These are phyloP conservation scores for Bombus sylvicola DNA, from an alignment of 1,140 invertebrate genomes.

Conservation along the genomic window DNA sequence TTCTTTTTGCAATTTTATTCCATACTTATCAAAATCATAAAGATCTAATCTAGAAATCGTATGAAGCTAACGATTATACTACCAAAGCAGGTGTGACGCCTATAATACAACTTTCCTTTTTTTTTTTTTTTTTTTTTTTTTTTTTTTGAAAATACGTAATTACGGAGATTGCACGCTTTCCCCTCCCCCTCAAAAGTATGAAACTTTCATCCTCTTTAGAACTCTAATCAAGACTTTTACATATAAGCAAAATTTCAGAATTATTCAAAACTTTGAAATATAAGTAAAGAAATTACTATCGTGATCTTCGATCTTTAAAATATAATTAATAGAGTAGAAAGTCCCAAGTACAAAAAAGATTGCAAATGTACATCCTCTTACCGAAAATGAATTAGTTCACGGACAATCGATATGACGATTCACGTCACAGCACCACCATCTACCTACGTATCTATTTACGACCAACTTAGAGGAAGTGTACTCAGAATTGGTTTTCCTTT, in stretches of 20 bases:
- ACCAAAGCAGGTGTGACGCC: not conserved
- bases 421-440: conserved; percentile 5
- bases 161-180: too few species aligned
- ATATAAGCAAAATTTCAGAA: too few species aligned
- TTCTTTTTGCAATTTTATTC: not conserved
- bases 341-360: not conserved
- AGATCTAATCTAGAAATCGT: not conserved
- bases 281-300: too few species aligned
- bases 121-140: too few species aligned
- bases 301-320: not conserved
- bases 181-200: too few species aligned
- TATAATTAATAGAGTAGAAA: too few species aligned
- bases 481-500: not conserved
- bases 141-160: not conserved
- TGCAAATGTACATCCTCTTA: conserved; percentile 5
- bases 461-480: not conserved
- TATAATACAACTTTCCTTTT: not conserved
- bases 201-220: too few species aligned
- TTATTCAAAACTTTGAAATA: too few species aligned
- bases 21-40: not conserved
- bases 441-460: not conserved
- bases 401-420: not conserved
- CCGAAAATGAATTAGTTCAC: not conserved
- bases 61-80: not conserved
- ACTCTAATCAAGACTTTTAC: too few species aligned